Evolutionary conservation across 2,888 invertebrate genomes (phyloP).

Genomic region (Oligia latruncula): DNA sequence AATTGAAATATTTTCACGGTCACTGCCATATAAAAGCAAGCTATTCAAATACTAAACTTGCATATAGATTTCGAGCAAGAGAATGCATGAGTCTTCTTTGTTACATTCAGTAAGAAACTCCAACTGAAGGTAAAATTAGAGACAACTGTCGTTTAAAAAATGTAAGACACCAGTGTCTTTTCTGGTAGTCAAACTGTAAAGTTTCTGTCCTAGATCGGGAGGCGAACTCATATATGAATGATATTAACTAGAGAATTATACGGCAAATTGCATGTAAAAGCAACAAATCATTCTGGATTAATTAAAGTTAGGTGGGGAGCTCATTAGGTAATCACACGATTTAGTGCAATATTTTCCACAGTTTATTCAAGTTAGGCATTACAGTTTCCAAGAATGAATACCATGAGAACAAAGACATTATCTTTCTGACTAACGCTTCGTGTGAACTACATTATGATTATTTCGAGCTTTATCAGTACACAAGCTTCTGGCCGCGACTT

Average conservation of each 20-base stretch:
- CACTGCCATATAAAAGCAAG: no score
- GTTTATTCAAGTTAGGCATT: not conserved
- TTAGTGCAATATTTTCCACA: constrained; percentile 3
- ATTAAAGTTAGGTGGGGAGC: not conserved
- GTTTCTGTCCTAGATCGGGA: not conserved
- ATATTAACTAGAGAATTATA: not conserved
- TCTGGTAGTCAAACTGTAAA: constrained; percentile 5
- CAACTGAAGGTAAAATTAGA: not conserved
- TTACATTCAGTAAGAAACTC: not conserved
- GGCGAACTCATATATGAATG: not conserved
- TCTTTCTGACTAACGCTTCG: constrained; percentile 11
- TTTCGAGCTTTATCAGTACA: constrained; percentile 14
- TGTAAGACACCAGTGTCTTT: not conserved
- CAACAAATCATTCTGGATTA: not conserved
- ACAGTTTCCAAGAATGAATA: constrained; percentile 9
- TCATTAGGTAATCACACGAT: not conserved
- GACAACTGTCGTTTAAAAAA: constrained; percentile 19
- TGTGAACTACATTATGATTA: constrained; percentile 10
- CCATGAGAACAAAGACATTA: constrained; percentile 35
- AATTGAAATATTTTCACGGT: not conserved
- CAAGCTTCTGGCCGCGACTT: not conserved
- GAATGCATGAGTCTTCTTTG: not conserved
- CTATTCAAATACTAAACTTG: not conserved
- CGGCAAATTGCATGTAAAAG: not conserved
- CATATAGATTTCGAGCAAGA: not conserved